Base-by-base conservation (phyloP, 2,113 vertebrate species). In the Peromyscus californicus region DNA sequence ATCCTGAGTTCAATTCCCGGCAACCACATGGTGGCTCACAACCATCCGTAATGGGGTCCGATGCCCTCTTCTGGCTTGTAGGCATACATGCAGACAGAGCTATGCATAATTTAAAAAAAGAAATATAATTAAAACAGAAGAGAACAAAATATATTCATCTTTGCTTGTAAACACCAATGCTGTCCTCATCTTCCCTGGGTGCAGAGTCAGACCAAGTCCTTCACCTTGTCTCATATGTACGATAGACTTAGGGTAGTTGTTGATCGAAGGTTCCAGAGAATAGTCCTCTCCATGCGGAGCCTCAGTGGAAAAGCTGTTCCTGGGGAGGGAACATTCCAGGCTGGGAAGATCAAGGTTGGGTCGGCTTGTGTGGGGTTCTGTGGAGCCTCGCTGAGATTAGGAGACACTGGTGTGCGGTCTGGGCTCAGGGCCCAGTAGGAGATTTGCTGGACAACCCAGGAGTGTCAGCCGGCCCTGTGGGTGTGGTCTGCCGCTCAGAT, bases 201-300 rank as follows among this genome's bases (percentile, higher is more conserved):
- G 1, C 42, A 54, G 0, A 0, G 11, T 39, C 63, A 45, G 0
- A 0, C 4, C 31, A 57, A 13, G 19, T n/a, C 1, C 29, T 36
- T 45, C 12, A 10, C 22, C 33, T 24, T 24, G 10, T 87, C 74
- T 57, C 48, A 10, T 22, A 17, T 2, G 4, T 70, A n/a, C n/a
- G 36, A 74, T 5, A 54, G 79, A 24, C 48, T 94, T 59, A 6
- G 39, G 54, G 16, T 7, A 57, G n/a, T 17, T 1, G 33, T 31
- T 42, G 19, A 17, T 26, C 19, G 15, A 57, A 33, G 75, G 29
- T 29, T 75, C 90, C 26, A 15, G 54, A 45, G 11, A 67, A 39
- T 45, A 36, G 19, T 69, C 17, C 33, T 15, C 21, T 76, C 29
- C 15, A 3, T 31, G 11, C 15, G 2, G n/a, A 29, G 39, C n/a